Percentiles rank a stretch among this genome's conserved stretches.
Evolutionary conservation across 2,113 vertebrate genomes (phyloP).

Genomic region (Oreochromis niloticus): DNA sequence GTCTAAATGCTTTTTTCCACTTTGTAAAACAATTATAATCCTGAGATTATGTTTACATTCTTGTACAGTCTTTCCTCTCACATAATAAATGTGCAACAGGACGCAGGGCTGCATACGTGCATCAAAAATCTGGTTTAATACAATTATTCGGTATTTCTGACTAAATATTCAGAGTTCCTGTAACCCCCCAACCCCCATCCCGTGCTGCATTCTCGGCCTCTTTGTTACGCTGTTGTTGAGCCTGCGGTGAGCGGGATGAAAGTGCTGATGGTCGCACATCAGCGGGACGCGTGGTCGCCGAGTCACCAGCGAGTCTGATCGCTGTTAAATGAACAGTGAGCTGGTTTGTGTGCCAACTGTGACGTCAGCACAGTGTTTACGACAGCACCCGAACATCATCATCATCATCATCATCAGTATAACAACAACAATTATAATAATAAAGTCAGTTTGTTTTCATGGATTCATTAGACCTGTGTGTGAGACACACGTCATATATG

Average conservation of each 20-base stretch:
- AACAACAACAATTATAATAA: background rate
- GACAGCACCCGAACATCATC: background rate
- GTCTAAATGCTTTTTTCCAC: background rate
- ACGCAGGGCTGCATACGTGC: background rate
- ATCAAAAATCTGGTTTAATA: fast-evolving
- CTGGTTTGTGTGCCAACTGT: background rate
- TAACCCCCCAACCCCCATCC: fast-evolving
- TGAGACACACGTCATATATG: background rate
- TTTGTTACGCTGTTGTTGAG: background rate
- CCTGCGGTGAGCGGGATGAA: background rate
- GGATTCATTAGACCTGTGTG: background rate
- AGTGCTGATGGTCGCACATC: background rate
- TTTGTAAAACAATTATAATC: background rate
- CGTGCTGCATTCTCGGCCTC: background rate
- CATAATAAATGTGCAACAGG: background rate
- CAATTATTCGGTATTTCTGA: background rate
- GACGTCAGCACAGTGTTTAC: background rate
- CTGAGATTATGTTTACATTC: background rate
- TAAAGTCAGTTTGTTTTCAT: background rate
- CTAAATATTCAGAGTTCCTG: background rate
- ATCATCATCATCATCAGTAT: fast-evolving
- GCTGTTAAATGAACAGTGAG: background rate
- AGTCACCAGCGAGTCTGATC: background rate
- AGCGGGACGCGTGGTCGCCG: background rate
- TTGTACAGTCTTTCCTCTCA: fast-evolving